phyloP scores from a whole-genome alignment of 2,888 invertebrate genomes.

The Zelleria hepariella region DNA sequence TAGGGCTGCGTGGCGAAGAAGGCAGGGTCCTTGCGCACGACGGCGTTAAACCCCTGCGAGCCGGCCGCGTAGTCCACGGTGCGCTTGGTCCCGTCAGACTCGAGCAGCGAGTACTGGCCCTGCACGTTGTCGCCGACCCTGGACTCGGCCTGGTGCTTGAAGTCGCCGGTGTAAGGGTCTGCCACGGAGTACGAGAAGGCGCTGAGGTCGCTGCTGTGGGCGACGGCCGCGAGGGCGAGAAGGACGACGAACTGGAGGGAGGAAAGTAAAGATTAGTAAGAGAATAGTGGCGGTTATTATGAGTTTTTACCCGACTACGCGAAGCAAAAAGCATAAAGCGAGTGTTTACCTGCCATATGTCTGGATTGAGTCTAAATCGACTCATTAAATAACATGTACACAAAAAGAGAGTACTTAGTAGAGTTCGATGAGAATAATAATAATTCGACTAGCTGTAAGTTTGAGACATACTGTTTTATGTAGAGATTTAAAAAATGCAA shows the following conservation, averaged over 20 bases:
- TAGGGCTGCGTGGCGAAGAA: constrained; percentile 30
- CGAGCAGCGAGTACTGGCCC: constrained; percentile 68
- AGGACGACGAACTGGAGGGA: background rate
- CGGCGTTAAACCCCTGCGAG: constrained; percentile 68
- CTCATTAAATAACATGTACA: too few species aligned
- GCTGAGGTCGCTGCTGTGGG: constrained; percentile 27
- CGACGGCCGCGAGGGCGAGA: background rate
- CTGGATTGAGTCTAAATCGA: too few species aligned
- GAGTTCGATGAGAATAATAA: too few species aligned
- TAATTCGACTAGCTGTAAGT: too few species aligned
- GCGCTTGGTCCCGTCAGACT: constrained; percentile 66
- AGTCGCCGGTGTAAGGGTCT: constrained; percentile 69
- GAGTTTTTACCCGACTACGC: too few species aligned
- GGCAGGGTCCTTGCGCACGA: constrained; percentile 65
- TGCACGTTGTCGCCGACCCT: constrained; percentile 63
- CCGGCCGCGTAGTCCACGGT: constrained; percentile 72
- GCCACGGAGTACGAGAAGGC: constrained; percentile 70
- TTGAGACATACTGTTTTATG: too few species aligned
- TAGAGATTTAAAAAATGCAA: too few species aligned
- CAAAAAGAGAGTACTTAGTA: too few species aligned
- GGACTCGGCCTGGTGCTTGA: constrained; percentile 65
- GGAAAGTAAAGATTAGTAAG: background rate
- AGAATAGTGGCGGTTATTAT: background rate
- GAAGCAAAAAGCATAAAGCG: too few species aligned
- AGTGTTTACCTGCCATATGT: too few species aligned